Evolutionary conservation across 2,888 invertebrate genomes (phyloP), one percentile per base, ranked within the genome.

Genomic region (Eledona agricola): DNA sequence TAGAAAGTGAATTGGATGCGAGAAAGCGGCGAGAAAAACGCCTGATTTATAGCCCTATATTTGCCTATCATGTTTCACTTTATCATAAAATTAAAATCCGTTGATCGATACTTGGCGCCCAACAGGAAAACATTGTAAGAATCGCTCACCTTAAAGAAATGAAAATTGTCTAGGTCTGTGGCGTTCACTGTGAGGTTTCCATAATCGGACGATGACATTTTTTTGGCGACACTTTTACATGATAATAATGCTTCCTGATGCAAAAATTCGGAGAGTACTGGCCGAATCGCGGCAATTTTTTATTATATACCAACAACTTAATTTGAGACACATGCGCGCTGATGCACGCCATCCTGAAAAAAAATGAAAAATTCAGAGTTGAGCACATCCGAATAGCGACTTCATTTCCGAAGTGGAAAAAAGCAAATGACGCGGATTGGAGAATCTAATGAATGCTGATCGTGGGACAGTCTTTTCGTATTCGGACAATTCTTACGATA

Each of bases 241-340:
- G 22, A n/a, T 43, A 17, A 6, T 5, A 4, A 17, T 6, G 13
- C 38, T 7, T 17, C 29, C 42, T 42, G 5, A 12, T 15, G 12
- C 45, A 45, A 45, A 45, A 35, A 19, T 35, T 46, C 46, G 28
- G 19, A 26, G 34, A 46, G 13, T 26, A 46, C 46, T 46, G 35
- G 26, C 23, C 46, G 46, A 46, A 46, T 28, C 46, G 35, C 46
- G 46, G 35, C 46, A 46, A 35, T 35, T 46, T 46, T 46, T 46
- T 46, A 11, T 35, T 46, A 46, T 46, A 46, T 46, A 46, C 23
- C 25, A 16, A 19, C 20, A 34, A 46, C 25, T 46, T 46, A 35
- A 46, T 35, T 34, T 35, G 4, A 16, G 46, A 35, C 35, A 46
- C 46, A 46, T 46, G 46, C 46, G 46, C 46, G 46, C 26, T 45